Evolutionary conservation across 2,888 invertebrate species (phyloP).

Genomic region (Glyphotaelius pellucidus): DNA sequence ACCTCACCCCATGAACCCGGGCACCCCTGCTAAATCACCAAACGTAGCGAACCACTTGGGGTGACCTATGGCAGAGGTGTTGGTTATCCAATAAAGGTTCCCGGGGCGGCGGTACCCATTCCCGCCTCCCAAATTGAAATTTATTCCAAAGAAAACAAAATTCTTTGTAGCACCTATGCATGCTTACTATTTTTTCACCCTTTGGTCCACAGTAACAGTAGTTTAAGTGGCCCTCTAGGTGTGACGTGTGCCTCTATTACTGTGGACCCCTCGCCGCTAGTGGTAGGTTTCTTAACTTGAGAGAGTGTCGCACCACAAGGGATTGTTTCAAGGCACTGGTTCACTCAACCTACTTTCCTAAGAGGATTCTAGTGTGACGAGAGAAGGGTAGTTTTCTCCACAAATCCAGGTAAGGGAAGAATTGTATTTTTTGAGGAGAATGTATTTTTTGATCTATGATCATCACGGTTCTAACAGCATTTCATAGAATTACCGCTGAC

Average conservation of each 20-base stretch:
- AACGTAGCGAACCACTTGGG: too few relatives aligned
- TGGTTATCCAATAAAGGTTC: too few relatives aligned
- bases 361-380: not conserved
- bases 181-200: not conserved
- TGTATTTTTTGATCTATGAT: too few relatives aligned
- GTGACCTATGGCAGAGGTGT: too few relatives aligned
- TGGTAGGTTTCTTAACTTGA: not conserved
- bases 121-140: too few relatives aligned
- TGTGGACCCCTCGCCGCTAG: not conserved
- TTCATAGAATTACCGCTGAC: too few relatives aligned
- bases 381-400: not conserved
- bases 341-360: not conserved
- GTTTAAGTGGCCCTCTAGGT: not conserved
- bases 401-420: not conserved
- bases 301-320: not conserved
- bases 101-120: too few relatives aligned
- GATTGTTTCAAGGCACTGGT: not conserved
- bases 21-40: too few relatives aligned
- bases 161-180: not conserved
- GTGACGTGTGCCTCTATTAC: not conserved
- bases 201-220: not conserved
- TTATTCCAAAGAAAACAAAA: not conserved
- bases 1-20: too few relatives aligned
- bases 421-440: too few relatives aligned
- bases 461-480: too few relatives aligned